These are phyloP conservation scores for Euphysa ruthae DNA, from an alignment of 30 jellyfish, hydroid and myxozoan species.

Conservation along the genomic window DNA sequence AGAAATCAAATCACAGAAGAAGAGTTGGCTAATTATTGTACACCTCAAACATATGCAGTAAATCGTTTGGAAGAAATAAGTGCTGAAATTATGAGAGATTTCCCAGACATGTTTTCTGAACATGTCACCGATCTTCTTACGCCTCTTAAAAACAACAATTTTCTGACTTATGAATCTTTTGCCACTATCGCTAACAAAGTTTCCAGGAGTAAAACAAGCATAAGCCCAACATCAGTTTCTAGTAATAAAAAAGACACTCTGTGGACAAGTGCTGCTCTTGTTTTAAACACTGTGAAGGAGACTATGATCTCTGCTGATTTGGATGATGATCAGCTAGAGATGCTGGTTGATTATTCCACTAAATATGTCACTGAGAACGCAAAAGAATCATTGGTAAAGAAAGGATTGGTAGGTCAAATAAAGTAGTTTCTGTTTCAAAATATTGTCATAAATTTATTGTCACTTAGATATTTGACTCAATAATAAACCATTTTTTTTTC, in stretches of 20 bases:
- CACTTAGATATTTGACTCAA: no score
- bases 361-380: slow-evolving; percentile 65
- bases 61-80: slow-evolving; percentile 57
- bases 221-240: background rate
- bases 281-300: slow-evolving; percentile 62
- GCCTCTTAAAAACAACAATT: slow-evolving; percentile 48
- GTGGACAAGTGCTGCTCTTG: slow-evolving; percentile 79
- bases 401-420: no score
- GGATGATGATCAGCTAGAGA: slow-evolving; percentile 67
- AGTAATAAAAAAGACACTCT: no score
- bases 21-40: background rate
- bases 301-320: slow-evolving; percentile 55
- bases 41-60: slow-evolving; percentile 67
- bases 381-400: slow-evolving; percentile 23
- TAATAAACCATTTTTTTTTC: no score
- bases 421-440: no score
- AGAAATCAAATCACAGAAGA: background rate
- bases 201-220: slow-evolving; percentile 55
- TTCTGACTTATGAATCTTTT: slow-evolving; percentile 60
- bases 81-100: slow-evolving; percentile 63
- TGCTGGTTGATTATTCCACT: slow-evolving; percentile 77
- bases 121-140: slow-evolving; percentile 49
- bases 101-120: slow-evolving; percentile 58
- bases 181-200: slow-evolving; percentile 62
- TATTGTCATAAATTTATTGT: no score